Conservation (phyloP, 1,140 invertebrate species). For the Calephelis virginiensis region DNA sequence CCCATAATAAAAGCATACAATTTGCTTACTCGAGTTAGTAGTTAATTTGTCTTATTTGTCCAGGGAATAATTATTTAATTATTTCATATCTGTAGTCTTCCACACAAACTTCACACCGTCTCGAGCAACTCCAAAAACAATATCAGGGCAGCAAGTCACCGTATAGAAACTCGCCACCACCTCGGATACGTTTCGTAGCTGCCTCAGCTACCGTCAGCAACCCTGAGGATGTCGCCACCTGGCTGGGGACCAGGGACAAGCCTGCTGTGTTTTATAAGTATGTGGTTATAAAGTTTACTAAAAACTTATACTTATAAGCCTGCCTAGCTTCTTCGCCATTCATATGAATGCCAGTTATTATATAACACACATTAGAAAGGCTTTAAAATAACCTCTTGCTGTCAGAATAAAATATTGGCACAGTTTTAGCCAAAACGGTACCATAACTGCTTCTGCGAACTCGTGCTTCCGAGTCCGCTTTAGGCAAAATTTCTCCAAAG, state of each 20-base stretch:
- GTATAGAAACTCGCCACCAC: constrained; percentile 22
- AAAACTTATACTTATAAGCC: too few species aligned
- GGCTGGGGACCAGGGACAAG: constrained; percentile 79
- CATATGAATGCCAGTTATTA: too few species aligned
- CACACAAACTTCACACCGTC: constrained; percentile 50
- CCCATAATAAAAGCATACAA: too few species aligned
- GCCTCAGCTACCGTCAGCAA: constrained; percentile 90
- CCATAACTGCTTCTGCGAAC: not conserved
- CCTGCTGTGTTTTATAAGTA: constrained; percentile 77
- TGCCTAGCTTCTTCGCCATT: too few species aligned
- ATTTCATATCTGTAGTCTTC: constrained; percentile 36
- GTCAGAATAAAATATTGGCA: constrained; percentile 9
- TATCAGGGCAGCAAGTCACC: constrained; percentile 30
- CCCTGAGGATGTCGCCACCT: constrained; percentile 86
- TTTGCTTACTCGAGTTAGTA: not conserved
- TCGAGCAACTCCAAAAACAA: constrained; percentile 50
- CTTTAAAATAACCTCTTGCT: too few species aligned
- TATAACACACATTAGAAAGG: too few species aligned
- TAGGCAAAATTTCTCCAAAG: too few species aligned
- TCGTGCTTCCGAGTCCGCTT: not conserved
- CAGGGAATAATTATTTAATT: too few species aligned
- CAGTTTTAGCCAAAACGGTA: too few species aligned
- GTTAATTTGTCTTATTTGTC: constrained; percentile 1
- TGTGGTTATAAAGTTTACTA: too few species aligned
- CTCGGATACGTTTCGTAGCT: constrained; percentile 84